Base-by-base conservation (phyloP, 2,797 vertebrate genomes). In the Leptoclinus maculatus region DNA sequence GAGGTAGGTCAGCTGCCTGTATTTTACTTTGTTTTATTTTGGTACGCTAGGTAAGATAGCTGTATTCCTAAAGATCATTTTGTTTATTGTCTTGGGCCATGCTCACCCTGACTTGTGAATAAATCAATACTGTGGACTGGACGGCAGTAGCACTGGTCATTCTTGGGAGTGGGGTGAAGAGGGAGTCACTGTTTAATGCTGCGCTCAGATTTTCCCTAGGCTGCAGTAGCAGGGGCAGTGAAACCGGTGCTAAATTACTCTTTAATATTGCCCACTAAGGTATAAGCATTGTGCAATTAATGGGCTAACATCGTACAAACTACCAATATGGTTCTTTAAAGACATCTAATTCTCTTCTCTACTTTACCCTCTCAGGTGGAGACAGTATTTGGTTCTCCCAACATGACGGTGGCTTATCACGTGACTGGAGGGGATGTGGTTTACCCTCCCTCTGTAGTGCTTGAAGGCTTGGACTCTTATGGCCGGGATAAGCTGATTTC, bases 321-420 rank as follows among this genome's bases (percentile, higher is more conserved):
- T 63, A 39, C 16, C 11, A 12, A 11, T 4, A 36, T 29, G 12
- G 3, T 39, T 69, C 16, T 65, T 11, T 11, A 58, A 54, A 69
- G 13, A 29, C 5, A 53, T 58, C 11, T 45, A 12, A 51, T 65
- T 77, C 23, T 71, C 3, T 9, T 68, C n/a, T 67, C 21, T 29
- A 4, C 56, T 72, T 60, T 43, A 2, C 39, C 58, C 49, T 83
- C 60, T 73, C 85, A 96, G 96, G 91, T 96, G 81, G 95, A 95
- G 91, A 96, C 93, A 39, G 93, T 96, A 34, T 95, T 94, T 62
- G 93, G 96, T 25, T 95, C 96, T 21, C 95, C 95, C 74, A 99
- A 99, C 6, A 85, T 99, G 86, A 98, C 98, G 0, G 94, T 99
- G 59, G 98, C 96, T 51, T 99, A 98, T 93, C 99, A 98, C 0